These are phyloP conservation scores for Drosophila pachea DNA, from an alignment of 1,140 invertebrate species.

Conservation along the genomic window DNA sequence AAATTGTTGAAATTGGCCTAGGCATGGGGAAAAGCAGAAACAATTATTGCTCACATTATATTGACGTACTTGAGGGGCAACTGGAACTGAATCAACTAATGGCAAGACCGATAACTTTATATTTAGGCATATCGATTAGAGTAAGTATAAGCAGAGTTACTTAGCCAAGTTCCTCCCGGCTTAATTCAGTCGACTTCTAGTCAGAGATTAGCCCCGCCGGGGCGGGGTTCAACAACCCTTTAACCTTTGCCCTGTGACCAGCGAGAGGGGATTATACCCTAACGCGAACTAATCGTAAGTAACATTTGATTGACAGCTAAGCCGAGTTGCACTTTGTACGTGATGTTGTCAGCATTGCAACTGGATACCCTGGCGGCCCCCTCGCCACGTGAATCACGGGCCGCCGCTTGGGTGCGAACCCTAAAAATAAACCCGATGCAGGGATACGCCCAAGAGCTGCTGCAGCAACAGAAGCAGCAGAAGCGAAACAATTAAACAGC, in stretches of 20 bases:
- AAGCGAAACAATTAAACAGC: constrained; percentile 56
- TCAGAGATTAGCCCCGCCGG: constrained; percentile 33
- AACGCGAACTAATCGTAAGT: neutral
- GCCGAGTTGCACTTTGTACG: constrained; percentile 68
- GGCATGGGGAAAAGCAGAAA: too few species aligned
- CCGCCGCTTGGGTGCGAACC: constrained; percentile 48
- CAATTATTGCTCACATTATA: too few species aligned
- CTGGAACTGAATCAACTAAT: too few species aligned
- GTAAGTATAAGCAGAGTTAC: too few species aligned
- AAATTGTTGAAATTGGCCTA: too few species aligned
- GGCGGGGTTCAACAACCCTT: constrained; percentile 44
- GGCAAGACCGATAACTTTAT: too few species aligned
- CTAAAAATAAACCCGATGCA: constrained; percentile 57
- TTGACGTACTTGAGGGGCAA: too few species aligned
- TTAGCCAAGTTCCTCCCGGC: too few species aligned
- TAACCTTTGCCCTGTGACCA: constrained; percentile 18
- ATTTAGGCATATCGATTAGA: too few species aligned
- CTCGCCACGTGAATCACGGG: constrained; percentile 28
- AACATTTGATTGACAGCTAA: constrained; percentile 66
- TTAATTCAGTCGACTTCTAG: too few species aligned
- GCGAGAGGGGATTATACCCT: neutral
- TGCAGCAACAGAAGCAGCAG: constrained; percentile 2
- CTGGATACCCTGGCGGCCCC: constrained; percentile 53
- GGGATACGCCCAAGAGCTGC: constrained; percentile 1
- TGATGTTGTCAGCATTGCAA: constrained; percentile 72